Conservation (phyloP, 37 sponge, comb jelly and placozoan genomes). For the Ephydatia muelleri region DNA sequence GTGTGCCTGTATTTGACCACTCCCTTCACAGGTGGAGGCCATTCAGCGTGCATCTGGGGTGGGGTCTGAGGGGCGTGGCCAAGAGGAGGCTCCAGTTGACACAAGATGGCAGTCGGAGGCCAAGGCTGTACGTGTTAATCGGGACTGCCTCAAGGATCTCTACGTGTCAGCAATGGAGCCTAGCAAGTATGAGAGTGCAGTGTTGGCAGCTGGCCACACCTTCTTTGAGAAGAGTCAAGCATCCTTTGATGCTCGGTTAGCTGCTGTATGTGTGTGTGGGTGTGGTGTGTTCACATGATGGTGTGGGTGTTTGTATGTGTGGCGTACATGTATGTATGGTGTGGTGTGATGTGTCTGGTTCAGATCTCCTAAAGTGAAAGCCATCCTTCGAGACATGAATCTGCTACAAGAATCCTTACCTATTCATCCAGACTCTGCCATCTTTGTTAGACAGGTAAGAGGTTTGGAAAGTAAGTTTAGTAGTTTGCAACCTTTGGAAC, state of each 20-base stretch:
- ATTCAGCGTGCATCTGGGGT: background rate
- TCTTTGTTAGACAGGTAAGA: constrained; percentile 76
- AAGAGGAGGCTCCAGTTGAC: background rate
- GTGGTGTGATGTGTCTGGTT: too few relatives aligned
- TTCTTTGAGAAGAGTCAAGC: constrained; percentile 31
- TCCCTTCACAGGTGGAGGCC: too few relatives aligned
- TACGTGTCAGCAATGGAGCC: constrained; percentile 74
- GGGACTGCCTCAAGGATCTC: constrained; percentile 34
- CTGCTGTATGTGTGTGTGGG: too few relatives aligned
- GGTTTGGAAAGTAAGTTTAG: background rate
- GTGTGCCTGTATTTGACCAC: too few relatives aligned
- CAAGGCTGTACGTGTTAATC: constrained; percentile 9
- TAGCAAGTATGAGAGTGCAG: constrained; percentile 60
- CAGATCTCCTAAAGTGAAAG: constrained; percentile 74
- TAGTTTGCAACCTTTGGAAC: too few relatives aligned
- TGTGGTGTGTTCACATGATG: too few relatives aligned
- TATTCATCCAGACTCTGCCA: constrained; percentile 84
- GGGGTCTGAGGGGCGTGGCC: background rate
- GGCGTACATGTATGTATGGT: too few relatives aligned
- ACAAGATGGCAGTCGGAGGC: constrained; percentile 35
- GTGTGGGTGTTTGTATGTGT: too few relatives aligned
- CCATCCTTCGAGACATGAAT: constrained; percentile 78
- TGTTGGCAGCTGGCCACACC: constrained; percentile 41
- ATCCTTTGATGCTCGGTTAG: constrained; percentile 58
- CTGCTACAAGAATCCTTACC: constrained; percentile 70